These are phyloP conservation scores for Acanthosoma haemorrhoidale DNA, from an alignment of 2,888 invertebrate genomes.

Conservation along the genomic window DNA sequence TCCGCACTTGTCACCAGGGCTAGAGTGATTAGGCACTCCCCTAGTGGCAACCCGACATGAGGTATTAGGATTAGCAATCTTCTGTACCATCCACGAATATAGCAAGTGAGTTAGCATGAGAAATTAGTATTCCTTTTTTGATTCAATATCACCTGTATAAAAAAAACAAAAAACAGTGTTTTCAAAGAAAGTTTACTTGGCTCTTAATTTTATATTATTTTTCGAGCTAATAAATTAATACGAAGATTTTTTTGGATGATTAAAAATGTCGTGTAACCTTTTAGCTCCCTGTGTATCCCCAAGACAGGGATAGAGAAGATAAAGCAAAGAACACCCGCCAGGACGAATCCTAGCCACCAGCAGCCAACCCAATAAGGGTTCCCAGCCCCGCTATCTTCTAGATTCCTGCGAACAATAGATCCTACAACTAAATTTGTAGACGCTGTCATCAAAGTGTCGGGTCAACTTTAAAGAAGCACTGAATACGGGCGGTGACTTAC, in stretches of 20 bases:
- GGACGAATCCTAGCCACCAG: conserved; percentile 79
- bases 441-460: background rate
- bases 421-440: background rate
- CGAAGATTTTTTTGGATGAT: background rate
- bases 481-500: background rate
- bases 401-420: background rate
- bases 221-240: background rate
- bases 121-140: too few relatives aligned
- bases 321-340: conserved; percentile 59
- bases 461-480: background rate
- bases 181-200: background rate
- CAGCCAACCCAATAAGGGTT: conserved; percentile 79
- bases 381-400: conserved; percentile 56
- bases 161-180: background rate
- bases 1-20: too few relatives aligned
- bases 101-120: too few relatives aligned
- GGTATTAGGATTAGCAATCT: too few relatives aligned
- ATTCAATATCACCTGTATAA: too few relatives aligned
- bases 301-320: conserved; percentile 65
- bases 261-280: conserved; percentile 53
- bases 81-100: too few relatives aligned
- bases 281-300: conserved; percentile 67
- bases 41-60: too few relatives aligned
- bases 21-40: too few relatives aligned
- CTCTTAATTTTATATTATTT: background rate